Percentiles rank a stretch among this genome's conserved stretches.
phyloP scores from a whole-genome alignment of 1,140 invertebrate species.

The Oedothorax gibbosus region DNA sequence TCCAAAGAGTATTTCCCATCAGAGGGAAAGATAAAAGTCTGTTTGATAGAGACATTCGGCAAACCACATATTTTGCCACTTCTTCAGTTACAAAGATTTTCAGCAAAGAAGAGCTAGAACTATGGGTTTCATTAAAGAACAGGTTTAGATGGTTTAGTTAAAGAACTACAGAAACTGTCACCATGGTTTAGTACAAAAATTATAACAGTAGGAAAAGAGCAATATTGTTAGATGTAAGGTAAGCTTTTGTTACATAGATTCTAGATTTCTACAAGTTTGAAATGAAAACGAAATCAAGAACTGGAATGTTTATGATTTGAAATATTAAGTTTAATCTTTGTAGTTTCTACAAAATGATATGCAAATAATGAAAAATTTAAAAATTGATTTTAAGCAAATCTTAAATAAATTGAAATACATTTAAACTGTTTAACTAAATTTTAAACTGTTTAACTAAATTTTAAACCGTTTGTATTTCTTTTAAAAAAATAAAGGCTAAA shows the following conservation, averaged over 20 bases:
- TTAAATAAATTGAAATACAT: too few species aligned
- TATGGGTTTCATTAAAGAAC: constrained; percentile 6
- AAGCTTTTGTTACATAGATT: not conserved
- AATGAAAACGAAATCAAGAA: not conserved
- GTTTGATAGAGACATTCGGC: constrained; percentile 11
- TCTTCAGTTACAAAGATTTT: constrained; percentile 26
- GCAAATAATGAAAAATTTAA: too few species aligned
- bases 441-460: too few species aligned
- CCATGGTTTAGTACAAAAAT: constrained; percentile 1
- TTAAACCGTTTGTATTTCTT: too few species aligned
- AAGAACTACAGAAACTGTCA: constrained; percentile 17
- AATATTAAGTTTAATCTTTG: constrained; percentile 2
- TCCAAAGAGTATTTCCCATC: constrained; percentile 2
- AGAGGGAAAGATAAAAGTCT: constrained; percentile 43
- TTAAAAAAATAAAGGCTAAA: too few species aligned
- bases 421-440: too few species aligned
- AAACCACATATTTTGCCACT: not conserved
- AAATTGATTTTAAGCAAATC: too few species aligned
- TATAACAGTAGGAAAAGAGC: not conserved
- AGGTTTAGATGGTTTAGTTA: constrained; percentile 4
- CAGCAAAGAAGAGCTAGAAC: constrained; percentile 2
- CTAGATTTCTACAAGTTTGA: constrained; percentile 7
- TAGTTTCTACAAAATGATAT: not conserved
- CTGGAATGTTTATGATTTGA: constrained; percentile 1
- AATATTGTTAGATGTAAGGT: not conserved